phyloP scores from a whole-genome alignment of 2,113 vertebrate genomes.

The Amazona guildingii region DNA sequence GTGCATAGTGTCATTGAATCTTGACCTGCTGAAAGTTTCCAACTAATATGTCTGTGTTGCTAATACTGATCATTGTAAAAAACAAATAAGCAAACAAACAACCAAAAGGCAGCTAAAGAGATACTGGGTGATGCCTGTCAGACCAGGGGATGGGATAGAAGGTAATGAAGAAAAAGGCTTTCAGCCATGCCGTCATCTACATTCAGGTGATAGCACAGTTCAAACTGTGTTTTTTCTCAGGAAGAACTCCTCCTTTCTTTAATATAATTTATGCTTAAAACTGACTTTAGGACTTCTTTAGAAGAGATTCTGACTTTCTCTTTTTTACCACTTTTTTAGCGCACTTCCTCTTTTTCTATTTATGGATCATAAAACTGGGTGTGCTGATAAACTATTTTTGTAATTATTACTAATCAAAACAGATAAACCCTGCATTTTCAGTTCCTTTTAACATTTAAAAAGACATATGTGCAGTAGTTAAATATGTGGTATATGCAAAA shows the following conservation, averaged over 20 bases:
- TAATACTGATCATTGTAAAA: neutral
- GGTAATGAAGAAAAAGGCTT: neutral
- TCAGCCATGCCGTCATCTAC: neutral
- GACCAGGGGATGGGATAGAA: neutral
- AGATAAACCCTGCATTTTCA: neutral
- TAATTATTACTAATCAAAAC: neutral
- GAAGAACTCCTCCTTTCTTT: neutral
- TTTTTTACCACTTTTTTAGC: neutral
- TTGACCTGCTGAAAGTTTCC: neutral
- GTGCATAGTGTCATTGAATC: neutral
- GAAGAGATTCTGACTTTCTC: neutral
- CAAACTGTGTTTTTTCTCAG: neutral
- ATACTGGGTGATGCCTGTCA: neutral
- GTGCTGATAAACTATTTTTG: neutral
- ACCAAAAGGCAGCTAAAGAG: neutral
- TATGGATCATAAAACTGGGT: neutral
- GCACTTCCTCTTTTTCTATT: constrained; percentile 36
- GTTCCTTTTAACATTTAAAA: neutral
- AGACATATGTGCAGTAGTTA: neutral
- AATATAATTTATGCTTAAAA: neutral
- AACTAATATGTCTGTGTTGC: neutral
- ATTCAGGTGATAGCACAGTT: neutral
- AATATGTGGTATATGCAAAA: neutral
- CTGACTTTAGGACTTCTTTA: neutral
- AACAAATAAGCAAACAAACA: neutral